phyloP scores from a whole-genome alignment of 2,113 vertebrate genomes.

The Danionella cerebrum region DNA sequence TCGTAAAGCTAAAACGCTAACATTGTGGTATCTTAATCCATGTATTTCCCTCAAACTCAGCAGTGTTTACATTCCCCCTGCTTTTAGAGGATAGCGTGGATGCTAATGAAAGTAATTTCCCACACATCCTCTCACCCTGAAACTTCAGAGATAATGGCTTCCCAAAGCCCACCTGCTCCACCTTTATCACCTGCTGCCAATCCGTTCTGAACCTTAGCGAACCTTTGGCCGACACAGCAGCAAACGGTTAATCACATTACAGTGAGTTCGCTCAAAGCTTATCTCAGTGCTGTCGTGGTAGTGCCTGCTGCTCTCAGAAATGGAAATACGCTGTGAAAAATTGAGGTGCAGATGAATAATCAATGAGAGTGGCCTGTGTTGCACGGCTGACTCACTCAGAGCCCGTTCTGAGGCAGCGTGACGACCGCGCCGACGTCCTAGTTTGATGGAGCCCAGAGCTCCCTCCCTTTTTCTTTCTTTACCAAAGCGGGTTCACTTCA shows the following conservation, averaged over 20 bases:
- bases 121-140: not conserved
- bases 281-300: not conserved
- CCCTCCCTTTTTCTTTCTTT: not conserved
- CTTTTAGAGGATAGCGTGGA: not conserved
- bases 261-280: constrained; percentile 3
- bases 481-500: not conserved
- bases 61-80: not conserved
- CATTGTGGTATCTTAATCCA: not conserved
- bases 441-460: not conserved
- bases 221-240: not conserved
- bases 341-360: constrained; percentile 37
- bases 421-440: not conserved
- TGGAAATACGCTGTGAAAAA: constrained; percentile 18
- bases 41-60: not conserved
- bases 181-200: not conserved
- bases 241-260: constrained; percentile 2
- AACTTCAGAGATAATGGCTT: not conserved
- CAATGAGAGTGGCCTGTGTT: constrained; percentile 22
- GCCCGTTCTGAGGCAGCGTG: not conserved
- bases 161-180: not conserved
- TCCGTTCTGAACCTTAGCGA: not conserved
- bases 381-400: constrained; percentile 32
- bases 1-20: not conserved
- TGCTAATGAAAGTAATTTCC: not conserved
- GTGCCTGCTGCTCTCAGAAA: not conserved